Percentiles rank a stretch among this genome's conserved stretches.
phyloP scores from a whole-genome alignment of 2,797 vertebrate species.

The Ctenopoma multispine region DNA sequence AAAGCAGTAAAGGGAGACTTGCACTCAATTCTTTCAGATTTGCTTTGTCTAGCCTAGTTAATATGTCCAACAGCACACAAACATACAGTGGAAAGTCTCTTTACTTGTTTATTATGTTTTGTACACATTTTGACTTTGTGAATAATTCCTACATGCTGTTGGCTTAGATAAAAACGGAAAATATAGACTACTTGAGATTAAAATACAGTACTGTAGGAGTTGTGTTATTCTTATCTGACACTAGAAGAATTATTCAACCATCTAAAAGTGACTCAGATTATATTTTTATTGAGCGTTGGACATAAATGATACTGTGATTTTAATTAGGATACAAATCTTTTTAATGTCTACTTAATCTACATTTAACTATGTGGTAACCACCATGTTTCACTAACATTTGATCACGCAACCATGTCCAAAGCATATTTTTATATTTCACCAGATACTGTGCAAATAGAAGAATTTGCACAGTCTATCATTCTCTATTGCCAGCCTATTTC shows the following conservation, averaged over 20 bases:
- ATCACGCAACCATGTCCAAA: no score
- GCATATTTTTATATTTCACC: not conserved
- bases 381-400: not conserved
- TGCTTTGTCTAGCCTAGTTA: slow-evolving; percentile 2
- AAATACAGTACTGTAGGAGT: not conserved
- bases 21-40: not conserved
- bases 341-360: not conserved
- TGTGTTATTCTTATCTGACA: not conserved
- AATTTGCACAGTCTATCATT: slow-evolving; percentile 20
- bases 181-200: not conserved
- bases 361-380: not conserved
- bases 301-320: slow-evolving; percentile 1
- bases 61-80: not conserved
- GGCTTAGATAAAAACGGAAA: not conserved
- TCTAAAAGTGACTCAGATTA: not conserved
- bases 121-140: not conserved
- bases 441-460: slow-evolving; percentile 46
- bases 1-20: slow-evolving; percentile 3
- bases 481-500: slow-evolving; percentile 23
- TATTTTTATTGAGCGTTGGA: not conserved
- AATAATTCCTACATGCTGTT: not conserved
- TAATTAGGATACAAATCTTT: not conserved
- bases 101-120: not conserved
- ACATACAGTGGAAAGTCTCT: not conserved
- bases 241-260: not conserved